phyloP scores from a whole-genome alignment of 23 tunicate species.

The Halocynthia aurantium region DNA sequence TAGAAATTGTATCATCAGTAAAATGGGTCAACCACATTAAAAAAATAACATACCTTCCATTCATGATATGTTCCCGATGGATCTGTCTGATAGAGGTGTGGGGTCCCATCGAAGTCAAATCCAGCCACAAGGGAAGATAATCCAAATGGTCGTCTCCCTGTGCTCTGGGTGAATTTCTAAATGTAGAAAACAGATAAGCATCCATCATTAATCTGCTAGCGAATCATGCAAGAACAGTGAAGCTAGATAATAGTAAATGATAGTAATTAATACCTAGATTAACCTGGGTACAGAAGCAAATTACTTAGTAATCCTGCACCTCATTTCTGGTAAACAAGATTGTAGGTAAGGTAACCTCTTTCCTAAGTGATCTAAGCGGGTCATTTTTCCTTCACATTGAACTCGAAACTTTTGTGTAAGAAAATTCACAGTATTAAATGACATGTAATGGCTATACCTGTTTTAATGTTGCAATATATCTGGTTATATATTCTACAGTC shows the following conservation, averaged over 20 bases:
- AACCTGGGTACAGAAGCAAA: not conserved
- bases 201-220: not conserved
- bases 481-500: conserved; percentile 91
- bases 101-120: conserved; percentile 81
- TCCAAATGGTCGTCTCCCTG: conserved; percentile 93
- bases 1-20: not conserved
- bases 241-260: not conserved
- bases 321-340: conserved; percentile 1
- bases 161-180: conserved; percentile 90
- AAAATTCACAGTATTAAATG: too few species aligned
- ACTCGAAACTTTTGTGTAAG: too few species aligned
- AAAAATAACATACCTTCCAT: conserved; percentile 52
- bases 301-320: not conserved
- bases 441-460: conserved; percentile 37
- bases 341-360: not conserved
- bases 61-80: conserved; percentile 97
- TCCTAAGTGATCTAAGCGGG: not conserved
- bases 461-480: conserved; percentile 95
- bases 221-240: too few species aligned
- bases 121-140: conserved; percentile 88
- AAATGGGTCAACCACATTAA: not conserved
- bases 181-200: not conserved
- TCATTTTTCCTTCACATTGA: too few species aligned
- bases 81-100: conserved; percentile 84
- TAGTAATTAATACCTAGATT: not conserved